Conservation (phyloP, 2,888 invertebrate genomes). For the Torymus texanus region DNA sequence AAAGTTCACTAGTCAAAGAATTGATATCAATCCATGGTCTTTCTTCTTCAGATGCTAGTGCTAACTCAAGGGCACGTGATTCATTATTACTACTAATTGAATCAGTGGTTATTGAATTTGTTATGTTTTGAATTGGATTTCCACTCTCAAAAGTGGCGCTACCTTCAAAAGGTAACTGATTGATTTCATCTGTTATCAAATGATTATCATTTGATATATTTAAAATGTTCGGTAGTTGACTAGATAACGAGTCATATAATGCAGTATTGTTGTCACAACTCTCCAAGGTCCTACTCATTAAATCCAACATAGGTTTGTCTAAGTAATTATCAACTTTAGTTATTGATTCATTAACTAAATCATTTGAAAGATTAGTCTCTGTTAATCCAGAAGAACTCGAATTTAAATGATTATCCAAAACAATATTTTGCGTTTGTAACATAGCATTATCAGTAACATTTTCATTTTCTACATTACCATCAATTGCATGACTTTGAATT, state of each 20-base stretch:
- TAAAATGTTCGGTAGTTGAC: conserved; percentile 61
- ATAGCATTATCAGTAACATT: conserved; percentile 30
- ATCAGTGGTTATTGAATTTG: conserved; percentile 18
- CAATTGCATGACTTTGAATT: conserved; percentile 37
- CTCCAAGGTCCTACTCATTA: conserved; percentile 44
- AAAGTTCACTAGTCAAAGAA: conserved; percentile 52
- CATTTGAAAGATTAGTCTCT: conserved; percentile 38
- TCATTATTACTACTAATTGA: conserved; percentile 72
- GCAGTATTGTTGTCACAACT: conserved; percentile 50
- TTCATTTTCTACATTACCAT: conserved; percentile 11
- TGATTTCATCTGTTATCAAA: conserved; percentile 57
- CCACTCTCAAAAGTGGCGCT: conserved; percentile 37
- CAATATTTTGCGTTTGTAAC: conserved; percentile 29
- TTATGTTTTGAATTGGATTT: conserved; percentile 24
- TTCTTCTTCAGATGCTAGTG: conserved; percentile 85
- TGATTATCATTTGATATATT: conserved; percentile 58
- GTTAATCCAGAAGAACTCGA: conserved; percentile 28
- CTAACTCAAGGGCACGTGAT: conserved; percentile 80
- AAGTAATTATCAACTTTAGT: conserved; percentile 53
- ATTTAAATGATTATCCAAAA: conserved; percentile 40
- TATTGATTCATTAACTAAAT: conserved; percentile 51
- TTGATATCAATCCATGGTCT: conserved; percentile 84
- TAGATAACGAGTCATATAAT: conserved; percentile 59
- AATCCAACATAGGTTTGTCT: conserved; percentile 53
- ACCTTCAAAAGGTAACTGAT: conserved; percentile 47